These are phyloP conservation scores for Aradus depressus DNA, from an alignment of 2,888 invertebrate species.

Conservation along the genomic window DNA sequence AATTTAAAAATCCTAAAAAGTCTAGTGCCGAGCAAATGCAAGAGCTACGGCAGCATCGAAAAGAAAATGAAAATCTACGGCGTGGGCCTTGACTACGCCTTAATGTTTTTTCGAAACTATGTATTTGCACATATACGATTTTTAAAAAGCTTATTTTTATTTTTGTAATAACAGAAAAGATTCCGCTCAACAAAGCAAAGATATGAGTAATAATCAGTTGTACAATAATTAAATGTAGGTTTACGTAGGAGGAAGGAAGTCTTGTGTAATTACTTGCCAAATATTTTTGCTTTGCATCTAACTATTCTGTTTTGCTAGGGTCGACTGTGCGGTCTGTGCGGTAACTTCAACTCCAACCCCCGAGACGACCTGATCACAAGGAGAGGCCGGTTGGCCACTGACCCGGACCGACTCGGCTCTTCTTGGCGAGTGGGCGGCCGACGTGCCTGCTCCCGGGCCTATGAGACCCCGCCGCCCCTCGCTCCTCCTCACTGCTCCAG, in stretches of 20 bases:
- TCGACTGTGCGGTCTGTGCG: slow-evolving; percentile 77
- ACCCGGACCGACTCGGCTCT: slow-evolving; percentile 61
- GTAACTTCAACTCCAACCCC: slow-evolving; percentile 80
- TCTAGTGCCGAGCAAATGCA: no score
- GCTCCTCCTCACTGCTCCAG: slow-evolving; percentile 23
- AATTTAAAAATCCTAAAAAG: no score
- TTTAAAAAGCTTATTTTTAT: not conserved
- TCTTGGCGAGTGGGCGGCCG: slow-evolving; percentile 84
- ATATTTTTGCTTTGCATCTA: not conserved
- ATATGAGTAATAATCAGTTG: no score
- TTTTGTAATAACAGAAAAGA: not conserved
- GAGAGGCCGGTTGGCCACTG: slow-evolving; percentile 52
- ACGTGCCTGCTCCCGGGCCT: slow-evolving; percentile 35
- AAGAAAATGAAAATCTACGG: no score
- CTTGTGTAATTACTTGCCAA: no score
- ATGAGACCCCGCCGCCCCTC: slow-evolving; percentile 37
- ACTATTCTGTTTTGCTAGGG: slow-evolving; percentile 20
- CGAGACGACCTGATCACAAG: slow-evolving; percentile 72
- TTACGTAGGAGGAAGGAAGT: no score
- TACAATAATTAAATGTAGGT: no score
- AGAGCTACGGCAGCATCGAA: no score
- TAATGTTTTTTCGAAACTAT: no score
- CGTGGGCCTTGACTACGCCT: no score
- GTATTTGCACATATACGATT: no score
- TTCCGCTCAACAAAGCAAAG: no score